Base-by-base conservation (phyloP, 2,888 invertebrate genomes). In the Adelognathus sp. region DNA sequence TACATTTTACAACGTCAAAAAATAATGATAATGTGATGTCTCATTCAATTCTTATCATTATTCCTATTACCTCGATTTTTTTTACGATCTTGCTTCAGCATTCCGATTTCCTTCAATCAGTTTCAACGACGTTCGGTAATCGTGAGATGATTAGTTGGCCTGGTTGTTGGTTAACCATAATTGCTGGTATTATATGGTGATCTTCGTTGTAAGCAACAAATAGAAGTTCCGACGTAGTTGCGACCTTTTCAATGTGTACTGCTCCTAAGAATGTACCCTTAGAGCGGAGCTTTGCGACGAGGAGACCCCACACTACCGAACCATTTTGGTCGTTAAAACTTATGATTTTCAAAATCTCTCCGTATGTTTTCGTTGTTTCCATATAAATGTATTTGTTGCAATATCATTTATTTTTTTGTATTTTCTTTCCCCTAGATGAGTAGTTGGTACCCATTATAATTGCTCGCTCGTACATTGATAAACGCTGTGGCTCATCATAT, bases 401-500 rank as follows among this genome's bases (percentile, higher is more conserved):
- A 29, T 27, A 54, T 14, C 11, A 39, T 11, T 52, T 41, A 54
- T 24, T 66, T 16, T 39, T 54, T 27, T 11, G 24, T 50, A 7
- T 50, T 33, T 64, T 6, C 39, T 6, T 52, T 21, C 16, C 4
- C 41, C 5, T 16, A 39, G 54, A 66, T 39, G 39, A 24, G 16
- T 24, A 66, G 14, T 66, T 39, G 52, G 36, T 39, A 24, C 66
- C 41, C 9, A 54, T 66, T 39, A 66, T 66, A 16, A 54, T n/a
- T 11, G 66, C 66, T 14, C 54, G 36, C 50, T 54, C 27, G 16
- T 24, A 66, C n/a, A 27, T 39, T 39, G 27, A 16, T 1, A 9
- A 21, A 9, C 2, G 11, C 21, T 50, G 7, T 6, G 21, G 46
- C 1, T 21, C n/a, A n/a, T 21, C 7, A 24, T 11, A 21, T 21